Base-by-base conservation (phyloP, 2,888 invertebrate species). In the Entomobrya multifasciata region DNA sequence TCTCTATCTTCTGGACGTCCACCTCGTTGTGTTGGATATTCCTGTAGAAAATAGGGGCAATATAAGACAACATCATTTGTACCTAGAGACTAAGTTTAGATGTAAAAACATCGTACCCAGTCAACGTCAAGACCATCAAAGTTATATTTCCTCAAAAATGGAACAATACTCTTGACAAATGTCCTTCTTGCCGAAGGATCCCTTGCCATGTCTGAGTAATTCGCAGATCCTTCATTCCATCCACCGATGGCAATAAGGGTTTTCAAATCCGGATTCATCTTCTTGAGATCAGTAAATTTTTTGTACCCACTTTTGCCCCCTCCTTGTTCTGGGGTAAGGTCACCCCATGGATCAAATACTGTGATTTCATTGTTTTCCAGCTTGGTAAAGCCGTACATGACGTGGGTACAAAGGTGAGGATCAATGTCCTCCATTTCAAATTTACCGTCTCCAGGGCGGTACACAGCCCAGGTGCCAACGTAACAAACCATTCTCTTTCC, bases 351-450 rank as follows among this genome's bases (percentile, higher is more conserved):
- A 81, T 92, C 92, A 6, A 92, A 90, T 25, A 92, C 88, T 10
- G 90, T 87, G 17, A 92, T 92, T 80, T 88, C 91, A 81, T 92
- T 91, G 82, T 92, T 91, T 27, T 90, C 76, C 67, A 88, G 25
- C 70, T 86, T 86, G 15, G 92, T 92, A 86, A 92, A 92, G 17
- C 92, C 92, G 84, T 92, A 92, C 76, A 92, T 91, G 20, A 92
- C 60, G 89, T 92, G 92, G 4, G 92, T 92, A 89, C 92, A 92
- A 0, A 92, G 89, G 85, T 89, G 88, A 0, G 92, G 92, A 84
- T 92, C 92, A 74, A 92, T 92, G 83, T 92, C 90, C 86, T 92
- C 92, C 6, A 92, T 92, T 10, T 91, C 91, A 81, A 92, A 92
- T 87, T 92, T 92, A 11, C 92, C 92, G 20, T 85, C 57, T 15